Base-by-base conservation (phyloP, 2,888 invertebrate genomes). In the Megamerina dolium region DNA sequence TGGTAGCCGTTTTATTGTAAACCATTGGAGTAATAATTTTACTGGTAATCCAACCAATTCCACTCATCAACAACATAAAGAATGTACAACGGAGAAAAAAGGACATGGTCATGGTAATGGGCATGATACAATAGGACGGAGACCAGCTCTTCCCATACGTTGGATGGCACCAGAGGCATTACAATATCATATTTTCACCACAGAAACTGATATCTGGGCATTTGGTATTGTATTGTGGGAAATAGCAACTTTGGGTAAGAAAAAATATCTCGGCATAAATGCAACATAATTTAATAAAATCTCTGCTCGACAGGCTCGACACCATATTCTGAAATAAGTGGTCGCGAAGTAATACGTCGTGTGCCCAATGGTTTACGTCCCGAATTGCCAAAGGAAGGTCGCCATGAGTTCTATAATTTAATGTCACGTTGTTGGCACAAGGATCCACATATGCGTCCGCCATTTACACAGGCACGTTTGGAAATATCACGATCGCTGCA, bases 141-240 rank as follows among this genome's bases (percentile, higher is more conserved):
- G 69, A 4, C 72, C 71, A n/a, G 72, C 72, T 0, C 47, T 72
- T 20, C 72, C 72, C 6, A 71, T 72, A 23, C 59, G 71, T 18
- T 89, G 89, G 89, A 89, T 89, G 88, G 86, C 88, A 3, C 88
- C 89, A 1, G 89, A 89, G 67, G 83, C 87, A 0, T 70, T 89
- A 49, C 77, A 84, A 37, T 86, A 84, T 64, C 83, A 85, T 46
- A 76, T 85, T 32, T 86, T 87, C 68, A 87, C 85, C 44, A 83
- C 83, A 21, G 85, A 86, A 63, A 84, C 85, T 1, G 89, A 90
- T 58, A 86, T 89, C 4, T 90, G 89, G 89, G 86, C 88, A 26
- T 89, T 86, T 60, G 89, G 89, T 14, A 86, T 90, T 39, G 75
- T 89, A 30, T 75, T 89, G 56, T 90, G 89, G 89, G 89, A 90